Base-by-base conservation (phyloP, 2,888 invertebrate species). In the Therioaphis trifolii region DNA sequence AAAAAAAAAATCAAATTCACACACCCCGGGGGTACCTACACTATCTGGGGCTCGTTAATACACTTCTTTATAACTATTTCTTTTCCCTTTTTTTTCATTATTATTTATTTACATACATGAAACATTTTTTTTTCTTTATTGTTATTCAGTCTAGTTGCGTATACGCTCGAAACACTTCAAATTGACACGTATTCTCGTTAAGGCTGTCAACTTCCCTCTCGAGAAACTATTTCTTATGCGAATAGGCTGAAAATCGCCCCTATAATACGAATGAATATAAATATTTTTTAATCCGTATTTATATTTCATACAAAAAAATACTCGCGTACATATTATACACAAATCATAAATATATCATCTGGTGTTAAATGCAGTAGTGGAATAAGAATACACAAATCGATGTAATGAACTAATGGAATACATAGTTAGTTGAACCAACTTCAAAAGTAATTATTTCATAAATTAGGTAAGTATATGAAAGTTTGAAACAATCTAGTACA, bases 1-100 rank as follows among this genome's bases (percentile, higher is more conserved):
- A 43, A 12, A 58, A 82, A 35, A 80, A 61, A 61, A 74, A 61
- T 72, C 27, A 43, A 72, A 74, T 82, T 82, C 82, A 82, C 82
- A 82, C 82, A 82, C 80, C 21, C 35, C 40, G 74, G 72, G 82
- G 82, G 74, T 63, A 52, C 15, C 9, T 71, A 49, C 11, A 14
- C 21, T 5, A 5, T 21, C 4, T 3, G 71, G 43, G 71, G 52
- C 63, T 74, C 82, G 74, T 82, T 74, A 74, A 82, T 74, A 82
- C 82, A 66, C 82, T 74, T 74, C 82, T 74, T 68, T 79, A 40
- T 43, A 27, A 79, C 40, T 55, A 43, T 27, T 55, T 55, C 43
- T 63, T 43, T 66, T 79, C 29, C 46, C 46, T 61, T 14, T 27
- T 58, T 24, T 18, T 46, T 7, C 2, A 12, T 24, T 61, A 46